Percentiles rank a stretch among this genome's conserved stretches.
These are phyloP conservation scores for Pangasianodon gigas DNA, from an alignment of 2,113 vertebrate species.

Conservation along the genomic window DNA sequence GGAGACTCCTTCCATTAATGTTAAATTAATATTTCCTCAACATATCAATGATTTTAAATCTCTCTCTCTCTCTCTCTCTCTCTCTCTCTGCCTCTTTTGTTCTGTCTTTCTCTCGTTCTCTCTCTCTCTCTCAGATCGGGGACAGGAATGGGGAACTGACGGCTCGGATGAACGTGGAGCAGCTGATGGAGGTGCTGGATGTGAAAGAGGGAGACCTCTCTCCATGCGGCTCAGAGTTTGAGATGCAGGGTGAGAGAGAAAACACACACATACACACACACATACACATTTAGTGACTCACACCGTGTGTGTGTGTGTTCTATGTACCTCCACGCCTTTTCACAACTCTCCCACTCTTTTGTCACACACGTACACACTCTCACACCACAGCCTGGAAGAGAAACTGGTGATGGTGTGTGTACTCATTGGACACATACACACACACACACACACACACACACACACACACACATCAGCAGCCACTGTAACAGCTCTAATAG, in stretches of 20 bases:
- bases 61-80: not conserved
- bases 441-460: conserved; percentile 12
- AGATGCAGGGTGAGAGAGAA: conserved; percentile 84
- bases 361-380: not conserved
- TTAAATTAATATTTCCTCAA: not conserved
- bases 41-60: not conserved
- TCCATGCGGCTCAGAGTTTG: conserved; percentile 80
- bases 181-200: conserved; percentile 82
- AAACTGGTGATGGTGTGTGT: conserved; percentile 18
- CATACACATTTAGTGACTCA: not conserved
- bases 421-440: not conserved
- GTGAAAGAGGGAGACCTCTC: conserved; percentile 73
- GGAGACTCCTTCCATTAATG: not conserved
- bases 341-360: conserved; percentile 20
- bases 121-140: conserved; percentile 76
- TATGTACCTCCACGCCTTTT: not conserved
- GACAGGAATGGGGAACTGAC: conserved; percentile 88
- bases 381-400: conserved; percentile 18
- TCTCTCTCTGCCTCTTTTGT: too few relatives aligned
- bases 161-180: conserved; percentile 82
- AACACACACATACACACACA: not conserved
- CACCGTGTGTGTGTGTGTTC: not conserved
- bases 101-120: not conserved
- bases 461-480: not conserved
- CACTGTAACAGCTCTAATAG: conserved; percentile 11